Conservation (phyloP, 2,888 invertebrate genomes). For the Drosophila paramelanica region DNA sequence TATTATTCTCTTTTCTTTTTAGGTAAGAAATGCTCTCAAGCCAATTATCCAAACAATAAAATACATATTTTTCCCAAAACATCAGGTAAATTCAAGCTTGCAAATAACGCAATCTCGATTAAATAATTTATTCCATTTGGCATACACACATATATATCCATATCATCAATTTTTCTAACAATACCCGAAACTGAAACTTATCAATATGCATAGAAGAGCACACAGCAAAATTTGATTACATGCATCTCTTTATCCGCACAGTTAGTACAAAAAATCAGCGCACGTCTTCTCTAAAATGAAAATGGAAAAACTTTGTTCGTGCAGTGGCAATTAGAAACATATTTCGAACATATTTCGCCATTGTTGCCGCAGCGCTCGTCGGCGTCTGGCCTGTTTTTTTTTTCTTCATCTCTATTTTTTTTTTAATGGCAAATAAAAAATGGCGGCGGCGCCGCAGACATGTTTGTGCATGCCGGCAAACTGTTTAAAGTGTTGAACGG, state of each 20-base stretch:
- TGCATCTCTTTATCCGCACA: constrained; percentile 3
- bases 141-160: background rate
- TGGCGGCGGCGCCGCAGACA: constrained; percentile 57
- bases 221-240: constrained; percentile 29
- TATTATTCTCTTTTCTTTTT: constrained; percentile 23
- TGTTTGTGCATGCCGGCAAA: constrained; percentile 63
- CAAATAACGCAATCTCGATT: background rate
- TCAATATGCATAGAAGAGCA: constrained; percentile 41
- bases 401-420: background rate
- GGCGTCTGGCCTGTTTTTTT: constrained; percentile 25
- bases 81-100: constrained; percentile 5
- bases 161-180: constrained; percentile 24
- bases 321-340: constrained; percentile 66
- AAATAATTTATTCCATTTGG: constrained; percentile 7
- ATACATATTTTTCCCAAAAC: background rate
- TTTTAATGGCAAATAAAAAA: constrained; percentile 59
- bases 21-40: constrained; percentile 37
- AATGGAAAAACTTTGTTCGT: constrained; percentile 33
- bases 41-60: background rate
- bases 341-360: constrained; percentile 42
- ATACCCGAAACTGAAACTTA: constrained; percentile 6
- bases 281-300: constrained; percentile 42
- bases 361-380: constrained; percentile 26
- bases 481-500: constrained; percentile 45
- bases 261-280: constrained; percentile 35